Conservation (phyloP, 2,797 vertebrate genomes). For the Catharus ustulatus region DNA sequence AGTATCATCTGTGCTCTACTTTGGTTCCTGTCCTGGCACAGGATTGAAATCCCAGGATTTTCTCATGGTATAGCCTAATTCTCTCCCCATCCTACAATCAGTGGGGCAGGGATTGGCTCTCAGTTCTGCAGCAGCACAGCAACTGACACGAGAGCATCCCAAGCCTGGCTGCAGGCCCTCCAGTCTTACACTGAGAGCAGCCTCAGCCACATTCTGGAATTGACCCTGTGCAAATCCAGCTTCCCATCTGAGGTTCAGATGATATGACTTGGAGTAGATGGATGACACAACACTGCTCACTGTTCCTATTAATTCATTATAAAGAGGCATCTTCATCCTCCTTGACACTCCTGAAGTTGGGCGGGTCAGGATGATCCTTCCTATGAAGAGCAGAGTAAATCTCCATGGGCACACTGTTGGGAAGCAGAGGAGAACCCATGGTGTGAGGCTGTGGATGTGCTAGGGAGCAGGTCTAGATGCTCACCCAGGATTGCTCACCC, state of each 20-base stretch:
- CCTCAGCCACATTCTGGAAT: neutral
- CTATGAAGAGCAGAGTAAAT: fast-evolving
- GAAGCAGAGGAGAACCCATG: fast-evolving
- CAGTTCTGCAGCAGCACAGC: neutral
- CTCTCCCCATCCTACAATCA: fast-evolving
- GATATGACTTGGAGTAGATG: neutral
- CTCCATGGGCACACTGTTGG: neutral
- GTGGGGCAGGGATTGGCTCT: neutral
- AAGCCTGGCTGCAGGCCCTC: neutral
- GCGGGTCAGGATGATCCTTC: neutral
- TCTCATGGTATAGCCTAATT: neutral
- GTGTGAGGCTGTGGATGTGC: fast-evolving
- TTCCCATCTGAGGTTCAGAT: neutral
- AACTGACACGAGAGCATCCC: neutral
- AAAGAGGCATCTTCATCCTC: neutral
- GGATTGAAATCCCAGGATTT: neutral
- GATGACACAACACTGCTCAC: neutral
- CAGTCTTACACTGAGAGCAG: neutral
- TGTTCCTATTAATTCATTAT: neutral
- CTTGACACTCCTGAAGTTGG: neutral
- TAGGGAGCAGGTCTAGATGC: neutral
- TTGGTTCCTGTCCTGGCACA: neutral
- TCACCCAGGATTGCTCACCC: neutral
- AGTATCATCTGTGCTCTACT: fast-evolving
- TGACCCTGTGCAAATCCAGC: neutral